Percentiles rank a stretch among this genome's conserved stretches.
phyloP scores from a whole-genome alignment of 1,140 invertebrate genomes.

The Megalonaias nervosa region DNA sequence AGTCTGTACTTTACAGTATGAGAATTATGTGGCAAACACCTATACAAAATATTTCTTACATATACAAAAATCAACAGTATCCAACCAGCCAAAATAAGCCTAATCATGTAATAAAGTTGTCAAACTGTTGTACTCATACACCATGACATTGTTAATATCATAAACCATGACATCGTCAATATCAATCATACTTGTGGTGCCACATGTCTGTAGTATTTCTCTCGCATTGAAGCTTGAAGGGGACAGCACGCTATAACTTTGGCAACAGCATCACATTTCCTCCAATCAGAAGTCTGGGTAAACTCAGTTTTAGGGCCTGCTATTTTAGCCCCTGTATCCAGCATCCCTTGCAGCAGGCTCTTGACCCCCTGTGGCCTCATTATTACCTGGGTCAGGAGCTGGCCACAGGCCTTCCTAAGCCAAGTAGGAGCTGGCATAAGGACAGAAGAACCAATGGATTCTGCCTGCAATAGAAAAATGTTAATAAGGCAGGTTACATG shows the following conservation, averaged over 20 bases:
- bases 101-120: no score
- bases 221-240: constrained; percentile 64
- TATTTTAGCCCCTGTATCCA: constrained; percentile 61
- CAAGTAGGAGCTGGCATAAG: constrained; percentile 74
- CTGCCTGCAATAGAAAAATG: neutral
- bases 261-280: constrained; percentile 74
- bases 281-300: constrained; percentile 73
- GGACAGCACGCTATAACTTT: constrained; percentile 77
- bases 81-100: no score
- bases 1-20: no score
- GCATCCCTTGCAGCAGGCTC: constrained; percentile 77
- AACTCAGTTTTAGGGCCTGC: constrained; percentile 24
- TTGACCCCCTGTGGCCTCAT: constrained; percentile 76
- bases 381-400: constrained; percentile 76
- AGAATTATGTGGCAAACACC: no score
- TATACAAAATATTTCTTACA: no score
- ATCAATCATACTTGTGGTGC: constrained; percentile 54
- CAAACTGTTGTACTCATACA: no score
- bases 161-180: no score
- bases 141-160: no score
- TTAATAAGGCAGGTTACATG: no score
- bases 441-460: neutral
- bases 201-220: constrained; percentile 74
- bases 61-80: no score
- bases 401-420: constrained; percentile 77